Evolutionary conservation across 2,888 invertebrate species (phyloP).

Genomic region (Bursaphelenchus okinawaensis): DNA sequence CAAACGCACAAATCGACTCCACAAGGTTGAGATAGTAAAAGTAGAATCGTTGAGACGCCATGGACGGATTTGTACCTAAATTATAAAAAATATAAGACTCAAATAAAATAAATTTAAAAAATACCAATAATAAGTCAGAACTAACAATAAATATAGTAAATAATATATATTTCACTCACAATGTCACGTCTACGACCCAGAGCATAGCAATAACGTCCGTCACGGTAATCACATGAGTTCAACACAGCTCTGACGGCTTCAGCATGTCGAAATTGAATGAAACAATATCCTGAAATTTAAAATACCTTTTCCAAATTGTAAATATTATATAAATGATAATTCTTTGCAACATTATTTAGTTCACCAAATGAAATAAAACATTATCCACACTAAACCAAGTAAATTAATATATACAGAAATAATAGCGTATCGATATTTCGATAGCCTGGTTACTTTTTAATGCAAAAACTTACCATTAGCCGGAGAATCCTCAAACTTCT

Average conservation of each 20-base stretch:
- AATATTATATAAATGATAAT: too few species aligned
- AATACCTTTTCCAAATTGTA: too few species aligned
- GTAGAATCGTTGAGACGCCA: neutral
- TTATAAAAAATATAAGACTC: too few species aligned
- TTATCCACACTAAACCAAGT: too few species aligned
- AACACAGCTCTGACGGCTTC: neutral
- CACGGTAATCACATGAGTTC: neutral
- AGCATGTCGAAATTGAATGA: neutral
- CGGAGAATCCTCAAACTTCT: neutral
- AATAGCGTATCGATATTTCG: too few species aligned
- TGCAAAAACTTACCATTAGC: neutral
- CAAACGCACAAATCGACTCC: slow-evolving; percentile 2
- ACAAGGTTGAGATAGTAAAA: neutral
- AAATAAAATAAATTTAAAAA: too few species aligned
- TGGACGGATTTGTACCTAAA: slow-evolving; percentile 6
- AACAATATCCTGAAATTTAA: neutral
- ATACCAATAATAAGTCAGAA: too few species aligned
- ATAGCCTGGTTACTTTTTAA: too few species aligned
- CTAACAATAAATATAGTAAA: neutral
- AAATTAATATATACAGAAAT: too few species aligned
- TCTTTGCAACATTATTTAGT: too few species aligned
- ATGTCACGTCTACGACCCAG: neutral
- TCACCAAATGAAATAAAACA: too few species aligned
- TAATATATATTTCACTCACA: neutral
- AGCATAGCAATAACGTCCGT: neutral